phyloP scores from a whole-genome alignment of 2,113 vertebrate species.

The Anarhynchus alexandrinus region DNA sequence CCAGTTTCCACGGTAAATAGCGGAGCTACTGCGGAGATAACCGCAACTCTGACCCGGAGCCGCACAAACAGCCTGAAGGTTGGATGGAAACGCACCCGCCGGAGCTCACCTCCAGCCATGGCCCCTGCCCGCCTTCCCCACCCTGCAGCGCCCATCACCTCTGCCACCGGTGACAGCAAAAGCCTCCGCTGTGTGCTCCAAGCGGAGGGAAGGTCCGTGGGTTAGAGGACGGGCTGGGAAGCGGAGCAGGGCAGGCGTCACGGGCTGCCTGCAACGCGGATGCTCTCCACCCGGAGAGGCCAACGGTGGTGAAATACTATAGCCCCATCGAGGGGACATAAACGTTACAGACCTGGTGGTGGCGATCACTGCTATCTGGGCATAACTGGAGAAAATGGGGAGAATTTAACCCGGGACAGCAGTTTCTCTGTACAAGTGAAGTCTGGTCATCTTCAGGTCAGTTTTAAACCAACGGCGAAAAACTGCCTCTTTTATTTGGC shows the following conservation, averaged over 20 bases:
- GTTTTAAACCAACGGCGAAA: background rate
- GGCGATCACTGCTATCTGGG: accelerated
- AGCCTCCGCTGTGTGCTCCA: background rate
- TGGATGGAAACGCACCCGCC: background rate
- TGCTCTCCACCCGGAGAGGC: accelerated
- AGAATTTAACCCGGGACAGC: background rate
- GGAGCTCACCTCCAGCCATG: background rate
- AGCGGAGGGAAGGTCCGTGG: background rate
- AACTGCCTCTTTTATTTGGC: background rate
- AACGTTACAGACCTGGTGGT: background rate
- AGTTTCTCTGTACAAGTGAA: background rate
- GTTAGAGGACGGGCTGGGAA: background rate
- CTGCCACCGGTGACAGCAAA: background rate
- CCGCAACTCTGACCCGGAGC: background rate
- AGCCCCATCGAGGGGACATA: accelerated
- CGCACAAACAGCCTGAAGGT: background rate
- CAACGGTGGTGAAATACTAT: background rate
- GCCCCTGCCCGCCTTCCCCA: background rate
- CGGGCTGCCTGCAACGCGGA: background rate
- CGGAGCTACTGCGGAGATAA: background rate
- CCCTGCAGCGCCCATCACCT: background rate
- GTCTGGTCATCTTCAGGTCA: background rate
- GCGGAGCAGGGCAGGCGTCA: background rate
- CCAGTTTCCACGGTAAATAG: background rate
- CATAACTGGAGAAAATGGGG: background rate